Base-by-base conservation (phyloP, 1,140 invertebrate species). In the Eurosta solidaginis region DNA sequence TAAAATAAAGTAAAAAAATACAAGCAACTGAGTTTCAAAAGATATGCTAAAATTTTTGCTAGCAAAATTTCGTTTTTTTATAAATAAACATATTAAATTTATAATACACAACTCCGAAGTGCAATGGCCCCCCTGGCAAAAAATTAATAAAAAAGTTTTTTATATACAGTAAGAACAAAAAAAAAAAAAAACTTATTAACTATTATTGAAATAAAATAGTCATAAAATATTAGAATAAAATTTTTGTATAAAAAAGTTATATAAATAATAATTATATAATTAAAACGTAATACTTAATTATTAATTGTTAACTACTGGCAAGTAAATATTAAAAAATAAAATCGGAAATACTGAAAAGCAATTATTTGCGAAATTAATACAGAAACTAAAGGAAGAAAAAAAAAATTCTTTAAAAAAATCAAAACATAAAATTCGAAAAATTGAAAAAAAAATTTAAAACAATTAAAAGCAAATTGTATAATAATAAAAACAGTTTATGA, bases 91-190 rank as follows among this genome's bases (percentile, higher is more conserved):
- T 52, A 5, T 68, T 68, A 40, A 68, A 40, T 68, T 40, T 68
- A 59, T 12, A 59, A 59, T 12, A 59, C 59, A 68, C 59, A 68
- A 68, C 59, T 68, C 59, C 59, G 59, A 68, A 68, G 59, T 68
- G 59, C 59, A 68, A 68, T 68, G 59, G 59, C 59, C 59, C 59
- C 52, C 59, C 59, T 68, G 59, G 59, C 59, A 68, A 68, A 68
- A 68, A 68, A 68, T 68, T 68, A 68, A 40, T 40, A 68, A 40
- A 33, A 68, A 22, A 59, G 40, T 68, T 40, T 68, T 68, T n/a
- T n/a, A n/a, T n/a, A n/a, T n/a, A n/a, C n/a, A n/a, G n/a, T n/a
- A n/a, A n/a, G n/a, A 68, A n/a, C 36, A 68, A 68, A 40, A 68
- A 40, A 68, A 20, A 33, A 40, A 68, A 68, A 9, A 42, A 59